These are phyloP conservation scores for Lophotis ruficrista DNA, from an alignment of 2,113 vertebrate genomes.

Conservation along the genomic window DNA sequence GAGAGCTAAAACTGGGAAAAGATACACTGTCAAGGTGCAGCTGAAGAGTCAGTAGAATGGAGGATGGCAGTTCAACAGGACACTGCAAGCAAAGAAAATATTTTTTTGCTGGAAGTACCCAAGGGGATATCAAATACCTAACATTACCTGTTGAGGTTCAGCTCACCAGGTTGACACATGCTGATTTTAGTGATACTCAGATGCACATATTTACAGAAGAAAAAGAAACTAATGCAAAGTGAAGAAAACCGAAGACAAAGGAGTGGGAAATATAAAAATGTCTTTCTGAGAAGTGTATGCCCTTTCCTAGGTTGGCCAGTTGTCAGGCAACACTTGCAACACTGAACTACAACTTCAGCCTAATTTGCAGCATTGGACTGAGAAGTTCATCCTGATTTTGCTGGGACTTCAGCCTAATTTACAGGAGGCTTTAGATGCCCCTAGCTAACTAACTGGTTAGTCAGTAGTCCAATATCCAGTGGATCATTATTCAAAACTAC, in stretches of 20 bases:
- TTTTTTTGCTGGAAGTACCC: background rate
- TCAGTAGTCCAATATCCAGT: background rate
- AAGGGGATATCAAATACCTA: background rate
- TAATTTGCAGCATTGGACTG: background rate
- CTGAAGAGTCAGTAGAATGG: background rate
- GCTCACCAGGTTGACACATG: background rate
- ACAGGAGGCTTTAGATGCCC: background rate
- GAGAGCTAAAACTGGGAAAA: background rate
- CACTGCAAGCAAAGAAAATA: background rate
- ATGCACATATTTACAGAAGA: background rate
- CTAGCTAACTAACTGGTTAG: background rate
- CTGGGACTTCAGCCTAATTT: background rate
- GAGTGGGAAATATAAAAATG: background rate
- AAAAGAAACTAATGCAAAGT: background rate
- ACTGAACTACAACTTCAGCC: background rate
- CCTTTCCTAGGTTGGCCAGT: background rate
- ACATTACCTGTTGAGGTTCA: background rate
- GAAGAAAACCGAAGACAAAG: background rate
- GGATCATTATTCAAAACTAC: background rate
- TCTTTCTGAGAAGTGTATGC: background rate
- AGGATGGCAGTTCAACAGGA: background rate
- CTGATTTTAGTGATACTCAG: background rate
- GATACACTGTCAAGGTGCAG: background rate
- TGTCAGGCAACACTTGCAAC: background rate
- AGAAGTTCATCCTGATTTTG: background rate